Conservation (phyloP, 37 sponge, comb jelly and placozoan species). For the Corticium candelabrum region DNA sequence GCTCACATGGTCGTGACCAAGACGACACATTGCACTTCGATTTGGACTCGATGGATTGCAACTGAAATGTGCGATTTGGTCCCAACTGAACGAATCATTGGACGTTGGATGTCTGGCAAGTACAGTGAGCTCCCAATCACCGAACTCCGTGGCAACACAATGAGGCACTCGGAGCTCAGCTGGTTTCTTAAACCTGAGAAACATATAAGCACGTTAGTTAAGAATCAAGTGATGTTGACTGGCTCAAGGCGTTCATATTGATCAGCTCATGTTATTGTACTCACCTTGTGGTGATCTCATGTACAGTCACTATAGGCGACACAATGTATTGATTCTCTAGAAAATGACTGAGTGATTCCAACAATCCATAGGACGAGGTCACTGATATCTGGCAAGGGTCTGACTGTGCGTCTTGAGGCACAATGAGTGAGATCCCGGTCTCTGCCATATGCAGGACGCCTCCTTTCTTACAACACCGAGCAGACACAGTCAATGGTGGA, state of each 20-base stretch:
- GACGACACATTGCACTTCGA: background rate
- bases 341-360: no score
- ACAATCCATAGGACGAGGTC: no score
- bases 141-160: background rate
- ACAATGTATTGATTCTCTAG: no score
- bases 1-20: background rate
- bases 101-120: background rate
- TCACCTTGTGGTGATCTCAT: no score
- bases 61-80: background rate
- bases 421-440: background rate
- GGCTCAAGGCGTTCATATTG: no score
- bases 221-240: no score
- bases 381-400: background rate
- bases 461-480: no score
- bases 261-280: no score
- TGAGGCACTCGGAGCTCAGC: background rate
- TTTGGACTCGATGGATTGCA: background rate
- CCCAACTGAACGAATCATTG: background rate
- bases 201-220: no score
- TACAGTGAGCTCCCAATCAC: background rate
- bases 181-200: background rate
- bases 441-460: background rate
- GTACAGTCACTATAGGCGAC: no score
- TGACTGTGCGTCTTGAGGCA: background rate
- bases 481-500: no score